Conservation (phyloP, 2,113 vertebrate species). For the Lucifuga dentata region DNA sequence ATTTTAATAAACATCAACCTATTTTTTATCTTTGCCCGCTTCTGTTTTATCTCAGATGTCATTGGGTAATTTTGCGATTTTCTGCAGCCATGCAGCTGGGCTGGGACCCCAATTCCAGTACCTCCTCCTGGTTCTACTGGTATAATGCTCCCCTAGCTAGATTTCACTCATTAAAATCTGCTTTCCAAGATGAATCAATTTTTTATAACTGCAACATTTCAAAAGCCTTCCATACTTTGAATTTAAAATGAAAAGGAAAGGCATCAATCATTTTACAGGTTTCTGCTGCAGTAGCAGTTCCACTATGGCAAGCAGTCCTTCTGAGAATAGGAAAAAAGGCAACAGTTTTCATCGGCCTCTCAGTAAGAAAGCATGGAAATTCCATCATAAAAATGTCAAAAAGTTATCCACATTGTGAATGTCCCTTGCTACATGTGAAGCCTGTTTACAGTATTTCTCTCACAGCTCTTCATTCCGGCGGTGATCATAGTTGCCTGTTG, state of each 20-base stretch:
- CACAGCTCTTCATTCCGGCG: constrained; percentile 82
- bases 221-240: not conserved
- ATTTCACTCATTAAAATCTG: not conserved
- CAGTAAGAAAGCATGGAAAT: constrained; percentile 66
- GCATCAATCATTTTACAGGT: constrained; percentile 52
- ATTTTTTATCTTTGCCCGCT: not conserved
- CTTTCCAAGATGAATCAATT: not conserved
- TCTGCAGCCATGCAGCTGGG: constrained; percentile 79
- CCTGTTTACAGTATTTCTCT: constrained; percentile 28
- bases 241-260: not conserved
- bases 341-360: constrained; percentile 75
- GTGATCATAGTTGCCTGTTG: constrained; percentile 68
- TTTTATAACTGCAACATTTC: not conserved
- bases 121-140: constrained; percentile 81
- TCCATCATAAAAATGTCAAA: not conserved
- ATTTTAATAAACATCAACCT: not conserved
- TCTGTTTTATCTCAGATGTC: constrained; percentile 70
- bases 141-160: constrained; percentile 41
- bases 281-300: constrained; percentile 77
- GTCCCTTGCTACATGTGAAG: not conserved
- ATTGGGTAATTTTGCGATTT: constrained; percentile 83
- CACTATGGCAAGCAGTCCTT: constrained; percentile 81
- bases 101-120: constrained; percentile 79
- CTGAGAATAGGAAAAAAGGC: constrained; percentile 82
- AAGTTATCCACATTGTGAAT: not conserved